Conservation (phyloP, 2,113 vertebrate species). For the Deroptyus accipitrinus region DNA sequence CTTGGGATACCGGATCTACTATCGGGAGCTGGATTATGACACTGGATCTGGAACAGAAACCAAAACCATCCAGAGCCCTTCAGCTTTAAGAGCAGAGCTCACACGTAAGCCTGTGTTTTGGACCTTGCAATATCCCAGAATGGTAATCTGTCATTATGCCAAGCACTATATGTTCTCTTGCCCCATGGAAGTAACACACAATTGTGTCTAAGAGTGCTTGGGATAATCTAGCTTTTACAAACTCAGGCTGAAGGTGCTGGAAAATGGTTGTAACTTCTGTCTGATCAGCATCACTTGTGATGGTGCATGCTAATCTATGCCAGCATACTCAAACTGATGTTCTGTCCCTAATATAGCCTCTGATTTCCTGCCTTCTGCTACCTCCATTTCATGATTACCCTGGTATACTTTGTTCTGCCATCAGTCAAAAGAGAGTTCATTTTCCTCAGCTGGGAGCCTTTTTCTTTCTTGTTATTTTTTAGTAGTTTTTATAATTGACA, state of each 20-base stretch:
- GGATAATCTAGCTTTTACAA: neutral
- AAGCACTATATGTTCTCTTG: neutral
- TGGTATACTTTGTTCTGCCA: neutral
- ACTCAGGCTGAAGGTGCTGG: neutral
- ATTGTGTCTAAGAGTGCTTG: neutral
- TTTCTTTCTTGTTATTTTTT: neutral
- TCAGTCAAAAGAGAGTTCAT: neutral
- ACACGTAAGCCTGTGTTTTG: conserved; percentile 68
- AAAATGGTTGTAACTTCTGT: neutral
- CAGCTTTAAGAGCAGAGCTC: conserved; percentile 75
- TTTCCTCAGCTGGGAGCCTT: neutral
- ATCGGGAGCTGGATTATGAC: conserved; percentile 86
- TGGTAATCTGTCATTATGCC: accelerated
- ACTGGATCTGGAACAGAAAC: conserved; percentile 50
- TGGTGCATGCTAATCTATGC: neutral
- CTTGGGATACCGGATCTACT: conserved; percentile 91
- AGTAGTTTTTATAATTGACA: neutral
- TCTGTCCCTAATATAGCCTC: neutral
- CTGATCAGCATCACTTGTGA: neutral
- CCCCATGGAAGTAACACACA: neutral
- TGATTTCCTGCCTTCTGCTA: neutral
- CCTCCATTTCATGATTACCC: neutral
- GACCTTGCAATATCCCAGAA: neutral
- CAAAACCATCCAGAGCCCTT: conserved; percentile 75
- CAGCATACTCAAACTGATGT: neutral